Conservation (phyloP, 2,888 invertebrate species). For the Melanostoma scalare region DNA sequence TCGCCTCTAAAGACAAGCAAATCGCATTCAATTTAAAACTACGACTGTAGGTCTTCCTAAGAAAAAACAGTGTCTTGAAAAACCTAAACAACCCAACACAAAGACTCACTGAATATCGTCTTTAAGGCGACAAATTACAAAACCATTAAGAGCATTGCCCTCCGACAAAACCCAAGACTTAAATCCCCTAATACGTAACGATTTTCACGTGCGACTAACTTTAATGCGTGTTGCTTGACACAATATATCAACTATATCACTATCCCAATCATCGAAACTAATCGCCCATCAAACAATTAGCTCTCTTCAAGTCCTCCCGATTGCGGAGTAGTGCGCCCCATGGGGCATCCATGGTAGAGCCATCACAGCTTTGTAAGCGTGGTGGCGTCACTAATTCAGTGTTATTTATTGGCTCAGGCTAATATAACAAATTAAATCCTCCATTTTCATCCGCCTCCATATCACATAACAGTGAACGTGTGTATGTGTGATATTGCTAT, state of each 20-base stretch:
- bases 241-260: slow-evolving; percentile 67
- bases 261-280: slow-evolving; percentile 66
- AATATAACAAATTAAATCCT: slow-evolving; percentile 70
- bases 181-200: neutral
- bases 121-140: no score
- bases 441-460: slow-evolving; percentile 39
- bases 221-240: slow-evolving; percentile 35
- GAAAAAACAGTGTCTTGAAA: no score
- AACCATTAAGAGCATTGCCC: no score
- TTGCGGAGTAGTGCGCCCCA: slow-evolving; percentile 10
- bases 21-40: no score
- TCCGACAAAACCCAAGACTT: no score
- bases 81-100: no score
- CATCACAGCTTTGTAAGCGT: slow-evolving; percentile 41
- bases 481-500: slow-evolving; percentile 20
- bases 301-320: slow-evolving; percentile 50
- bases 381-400: slow-evolving; percentile 65
- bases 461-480: neutral
- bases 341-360: slow-evolving; percentile 2
- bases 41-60: no score
- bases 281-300: slow-evolving; percentile 72
- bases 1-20: no score
- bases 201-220: slow-evolving; percentile 48
- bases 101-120: no score
- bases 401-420: slow-evolving; percentile 64